Percentiles rank a stretch among this genome's conserved stretches.
Evolutionary conservation across 2,797 vertebrate genomes (phyloP).

Genomic region (Pagetopsis macropterus): DNA sequence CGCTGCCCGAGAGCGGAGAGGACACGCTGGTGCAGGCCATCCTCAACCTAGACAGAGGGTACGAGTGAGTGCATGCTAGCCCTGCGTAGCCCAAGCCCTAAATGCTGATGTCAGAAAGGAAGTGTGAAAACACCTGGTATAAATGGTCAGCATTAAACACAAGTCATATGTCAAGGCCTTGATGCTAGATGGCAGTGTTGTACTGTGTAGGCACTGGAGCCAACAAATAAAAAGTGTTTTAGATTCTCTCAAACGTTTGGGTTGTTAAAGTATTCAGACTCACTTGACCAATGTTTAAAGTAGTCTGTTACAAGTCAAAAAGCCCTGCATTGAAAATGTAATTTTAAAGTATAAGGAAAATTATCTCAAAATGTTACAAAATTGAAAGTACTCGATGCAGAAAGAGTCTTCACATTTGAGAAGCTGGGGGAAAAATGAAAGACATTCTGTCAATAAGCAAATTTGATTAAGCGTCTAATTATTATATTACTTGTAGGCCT

Average conservation of each 20-base stretch:
- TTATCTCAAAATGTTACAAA: no score
- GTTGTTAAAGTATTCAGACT: no score
- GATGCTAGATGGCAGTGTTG: slow-evolving; percentile 63
- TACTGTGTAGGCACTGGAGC: neutral
- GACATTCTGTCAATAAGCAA: no score
- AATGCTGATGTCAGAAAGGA: neutral
- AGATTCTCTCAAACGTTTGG: neutral
- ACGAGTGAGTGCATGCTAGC: slow-evolving; percentile 25
- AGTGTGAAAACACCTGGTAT: neutral
- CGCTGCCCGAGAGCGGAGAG: slow-evolving; percentile 80
- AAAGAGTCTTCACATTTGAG: no score
- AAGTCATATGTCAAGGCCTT: neutral
- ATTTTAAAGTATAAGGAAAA: no score
- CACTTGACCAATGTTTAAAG: no score
- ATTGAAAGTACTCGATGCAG: no score
- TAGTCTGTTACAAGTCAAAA: no score
- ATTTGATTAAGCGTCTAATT: no score
- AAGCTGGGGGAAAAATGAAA: no score
- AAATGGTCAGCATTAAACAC: neutral
- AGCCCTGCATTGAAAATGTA: no score
- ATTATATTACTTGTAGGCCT: no score
- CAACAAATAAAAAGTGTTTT: neutral
- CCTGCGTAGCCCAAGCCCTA: neutral
- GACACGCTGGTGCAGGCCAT: slow-evolving; percentile 84
- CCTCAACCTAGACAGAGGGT: slow-evolving; percentile 84